Evolutionary conservation across 2,797 vertebrate genomes (phyloP), one percentile per base, ranked within the genome.

Genomic region (Varecia variegata): DNA sequence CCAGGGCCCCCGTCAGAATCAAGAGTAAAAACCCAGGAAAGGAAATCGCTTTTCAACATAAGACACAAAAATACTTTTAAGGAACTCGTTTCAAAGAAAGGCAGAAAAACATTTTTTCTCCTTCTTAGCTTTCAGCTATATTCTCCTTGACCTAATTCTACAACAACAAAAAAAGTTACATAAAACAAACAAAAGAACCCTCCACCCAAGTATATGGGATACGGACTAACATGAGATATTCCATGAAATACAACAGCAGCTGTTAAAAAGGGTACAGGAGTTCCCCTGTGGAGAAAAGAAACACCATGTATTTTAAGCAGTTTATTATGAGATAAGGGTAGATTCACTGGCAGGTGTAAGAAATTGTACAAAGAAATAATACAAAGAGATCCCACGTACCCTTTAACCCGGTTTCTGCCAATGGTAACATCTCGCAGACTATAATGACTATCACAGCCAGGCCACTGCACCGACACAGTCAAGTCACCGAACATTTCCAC

Each of bases 111-210:
- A 45, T 4, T 83, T 77, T 27, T 62, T 35, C 35, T 40, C 65
- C 25, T 32, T 80, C 80, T 60, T 74, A 88, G 38, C 7, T 73
- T 79, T 84, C 87, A 83, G 30, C 40, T 87, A 83, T 47, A 32
- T 82, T 79, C 35, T 81, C 43, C 43, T 95, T 60, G 23, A 81
- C 71, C 58, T 38, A 91, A 85, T 32, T 60, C 67, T 81, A 32
- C 67, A 73, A 40, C n/a, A 43, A 45, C 17, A 17, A 32, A 1
- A 0, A 0, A 30, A 50, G 76, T 38, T 81, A 76, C 54, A 85
- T 38, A 68, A 62, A 70, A 67, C 54, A 70, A 60, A 77, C 4
- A 45, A n/a, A 73, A 73, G 52, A 52, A 80, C 0, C 1, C 30
- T 91, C 25, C 10, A 38, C 52, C 18, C n/a, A 60, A 43, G 30